phyloP scores from a whole-genome alignment of 2,113 vertebrate genomes.

The Python bivittatus region DNA sequence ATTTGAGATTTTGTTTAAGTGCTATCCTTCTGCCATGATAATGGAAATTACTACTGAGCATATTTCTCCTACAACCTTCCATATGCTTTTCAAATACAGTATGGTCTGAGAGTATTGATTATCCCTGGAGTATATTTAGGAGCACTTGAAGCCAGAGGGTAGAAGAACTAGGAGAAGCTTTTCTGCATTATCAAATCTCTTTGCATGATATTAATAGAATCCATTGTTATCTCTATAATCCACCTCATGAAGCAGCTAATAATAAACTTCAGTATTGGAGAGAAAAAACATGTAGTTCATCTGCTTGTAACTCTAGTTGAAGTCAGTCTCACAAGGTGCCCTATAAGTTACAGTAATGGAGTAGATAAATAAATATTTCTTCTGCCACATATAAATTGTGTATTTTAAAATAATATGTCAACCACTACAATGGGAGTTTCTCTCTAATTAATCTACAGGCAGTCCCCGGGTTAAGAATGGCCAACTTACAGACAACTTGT shows the following conservation, averaged over 20 bases:
- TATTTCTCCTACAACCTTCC: background rate
- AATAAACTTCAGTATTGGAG: background rate
- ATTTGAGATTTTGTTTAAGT: background rate
- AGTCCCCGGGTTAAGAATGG: no score
- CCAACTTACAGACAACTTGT: no score
- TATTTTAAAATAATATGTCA: background rate
- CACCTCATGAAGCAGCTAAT: background rate
- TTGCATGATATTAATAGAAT: background rate
- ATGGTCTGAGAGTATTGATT: background rate
- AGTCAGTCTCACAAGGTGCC: no score
- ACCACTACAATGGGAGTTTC: constrained; percentile 2
- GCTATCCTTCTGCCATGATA: background rate
- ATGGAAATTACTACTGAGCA: background rate
- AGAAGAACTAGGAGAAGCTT: background rate
- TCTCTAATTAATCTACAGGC: constrained; percentile 17
- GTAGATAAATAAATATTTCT: no score
- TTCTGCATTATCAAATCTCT: background rate
- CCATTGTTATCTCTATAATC: background rate
- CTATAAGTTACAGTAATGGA: no score
- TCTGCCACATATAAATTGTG: background rate
- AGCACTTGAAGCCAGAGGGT: background rate
- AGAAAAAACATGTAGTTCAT: background rate
- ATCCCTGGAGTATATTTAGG: background rate
- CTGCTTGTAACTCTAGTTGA: background rate
- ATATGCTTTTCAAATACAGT: background rate